These are phyloP conservation scores for Artemia sinica DNA, from an alignment of 2,888 invertebrate species.

Conservation along the genomic window DNA sequence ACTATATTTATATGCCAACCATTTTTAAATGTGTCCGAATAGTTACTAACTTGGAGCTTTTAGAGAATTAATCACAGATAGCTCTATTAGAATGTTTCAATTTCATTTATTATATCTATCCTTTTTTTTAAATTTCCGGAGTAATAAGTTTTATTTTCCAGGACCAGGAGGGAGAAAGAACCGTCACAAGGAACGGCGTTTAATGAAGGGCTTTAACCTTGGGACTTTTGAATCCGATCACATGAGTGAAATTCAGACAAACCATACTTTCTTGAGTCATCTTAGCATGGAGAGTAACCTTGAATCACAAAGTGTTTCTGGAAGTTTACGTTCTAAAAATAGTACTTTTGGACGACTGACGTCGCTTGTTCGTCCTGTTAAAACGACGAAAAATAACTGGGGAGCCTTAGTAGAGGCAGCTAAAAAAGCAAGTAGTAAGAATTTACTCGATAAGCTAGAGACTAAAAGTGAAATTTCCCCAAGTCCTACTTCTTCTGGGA, in stretches of 20 bases:
- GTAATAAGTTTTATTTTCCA: constrained; percentile 29
- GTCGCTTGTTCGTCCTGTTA: neutral
- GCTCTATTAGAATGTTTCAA: constrained; percentile 24
- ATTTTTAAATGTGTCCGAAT: no score
- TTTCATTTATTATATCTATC: neutral
- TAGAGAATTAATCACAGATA: constrained; percentile 15
- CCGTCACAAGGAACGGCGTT: constrained; percentile 70
- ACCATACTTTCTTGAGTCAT: constrained; percentile 30
- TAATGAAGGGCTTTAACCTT: constrained; percentile 88
- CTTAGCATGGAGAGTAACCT: constrained; percentile 24
- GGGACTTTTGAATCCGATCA: constrained; percentile 31
- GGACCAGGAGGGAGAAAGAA: constrained; percentile 83
- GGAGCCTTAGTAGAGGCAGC: constrained; percentile 67
- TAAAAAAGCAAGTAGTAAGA: constrained; percentile 44
- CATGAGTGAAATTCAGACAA: constrained; percentile 15
- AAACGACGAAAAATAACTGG: constrained; percentile 31
- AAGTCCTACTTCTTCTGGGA: constrained; percentile 12
- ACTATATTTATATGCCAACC: no score
- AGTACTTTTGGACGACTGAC: neutral
- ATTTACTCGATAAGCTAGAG: neutral
- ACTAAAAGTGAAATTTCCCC: neutral
- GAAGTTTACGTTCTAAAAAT: neutral
- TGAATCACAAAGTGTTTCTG: neutral
- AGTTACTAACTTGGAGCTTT: no score
- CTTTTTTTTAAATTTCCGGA: neutral